Evolutionary conservation across 1,140 invertebrate genomes (phyloP), one percentile per base, ranked within the genome.

Genomic region (Plodia interpunctella): DNA sequence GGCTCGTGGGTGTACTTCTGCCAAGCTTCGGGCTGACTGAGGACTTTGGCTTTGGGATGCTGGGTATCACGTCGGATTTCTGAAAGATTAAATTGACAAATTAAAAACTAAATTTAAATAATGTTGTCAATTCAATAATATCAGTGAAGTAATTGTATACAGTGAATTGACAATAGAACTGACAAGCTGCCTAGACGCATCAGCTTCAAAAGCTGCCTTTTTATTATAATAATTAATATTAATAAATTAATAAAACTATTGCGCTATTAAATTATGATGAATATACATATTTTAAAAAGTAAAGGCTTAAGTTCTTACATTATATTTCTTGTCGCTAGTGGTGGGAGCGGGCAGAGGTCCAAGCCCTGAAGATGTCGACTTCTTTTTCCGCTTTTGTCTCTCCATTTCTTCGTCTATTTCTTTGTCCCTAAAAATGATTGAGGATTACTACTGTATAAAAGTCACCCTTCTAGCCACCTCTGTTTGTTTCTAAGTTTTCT

Each of bases 401-500:
- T 96, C 94, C 55, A 95, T 92, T 90, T 97, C 95, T 88, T 97
- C 95, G 66, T 97, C 96, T 56, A 97, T 94, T 78, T 96, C 96
- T 79, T 96, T 95, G 69, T 96, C 95, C 94, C 94, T 90, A 65
- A 52, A 85, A 72, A 63, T 20, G 30, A 44, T 44, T 15, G 2
- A 50, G 21, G 51, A 51, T 8, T 32, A 32, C 4, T 5, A 18
- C 20, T 44, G 11, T 15, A 19, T 25, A 25, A 25, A 25, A 25
- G n/a, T n/a, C n/a, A n/a, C n/a, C n/a, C n/a, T n/a, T n/a, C n/a
- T n/a, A n/a, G n/a, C n/a, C n/a, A n/a, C n/a, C n/a, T n/a, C n/a
- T n/a, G n/a, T n/a, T n/a, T n/a, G n/a, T n/a, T n/a, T n/a, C n/a
- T n/a, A n/a, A n/a, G n/a, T n/a, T n/a, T n/a, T 25, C 21, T 3